Percentiles rank a stretch among this genome's conserved stretches.
phyloP scores from a whole-genome alignment of 2,888 invertebrate species.

The Drosophila trichaetosa region DNA sequence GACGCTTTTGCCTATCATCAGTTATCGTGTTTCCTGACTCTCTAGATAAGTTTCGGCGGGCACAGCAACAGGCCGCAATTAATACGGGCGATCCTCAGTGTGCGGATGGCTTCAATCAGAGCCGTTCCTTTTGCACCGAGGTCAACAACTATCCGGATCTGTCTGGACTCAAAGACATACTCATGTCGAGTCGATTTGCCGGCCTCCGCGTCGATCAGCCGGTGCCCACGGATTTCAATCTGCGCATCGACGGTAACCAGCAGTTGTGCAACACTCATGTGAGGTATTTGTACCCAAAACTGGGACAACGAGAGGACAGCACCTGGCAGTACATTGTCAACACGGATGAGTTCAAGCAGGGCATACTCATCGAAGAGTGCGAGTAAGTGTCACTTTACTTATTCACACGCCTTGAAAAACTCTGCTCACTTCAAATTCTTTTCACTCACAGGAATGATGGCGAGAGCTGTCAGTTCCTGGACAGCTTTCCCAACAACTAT shows the following conservation, averaged over 20 bases:
- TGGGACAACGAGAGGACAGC: constrained; percentile 87
- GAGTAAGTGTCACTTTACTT: constrained; percentile 86
- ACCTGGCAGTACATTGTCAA: constrained; percentile 90
- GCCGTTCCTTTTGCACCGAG: constrained; percentile 85
- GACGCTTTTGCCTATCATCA: constrained; percentile 59
- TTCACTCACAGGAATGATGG: constrained; percentile 82
- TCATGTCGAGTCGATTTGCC: constrained; percentile 69
- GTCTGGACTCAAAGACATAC: constrained; percentile 77
- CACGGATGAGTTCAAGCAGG: constrained; percentile 89
- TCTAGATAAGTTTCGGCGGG: constrained; percentile 31
- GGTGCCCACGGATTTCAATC: constrained; percentile 85
- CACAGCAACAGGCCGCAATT: constrained; percentile 1
- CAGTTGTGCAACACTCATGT: constrained; percentile 85
- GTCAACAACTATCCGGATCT: constrained; percentile 85
- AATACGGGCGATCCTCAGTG: constrained; percentile 53
- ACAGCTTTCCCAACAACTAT: constrained; percentile 64
- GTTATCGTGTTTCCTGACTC: constrained; percentile 68
- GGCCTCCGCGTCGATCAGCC: constrained; percentile 83
- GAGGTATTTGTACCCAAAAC: constrained; percentile 87
- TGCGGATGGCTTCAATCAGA: constrained; percentile 64
- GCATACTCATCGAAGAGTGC: constrained; percentile 91
- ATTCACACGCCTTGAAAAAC: neutral
- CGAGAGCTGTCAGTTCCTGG: constrained; percentile 83
- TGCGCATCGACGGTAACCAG: constrained; percentile 85
- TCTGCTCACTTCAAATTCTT: neutral